Evolutionary conservation across 2,797 vertebrate genomes (phyloP).

Genomic region (Rhinophrynus dorsalis): DNA sequence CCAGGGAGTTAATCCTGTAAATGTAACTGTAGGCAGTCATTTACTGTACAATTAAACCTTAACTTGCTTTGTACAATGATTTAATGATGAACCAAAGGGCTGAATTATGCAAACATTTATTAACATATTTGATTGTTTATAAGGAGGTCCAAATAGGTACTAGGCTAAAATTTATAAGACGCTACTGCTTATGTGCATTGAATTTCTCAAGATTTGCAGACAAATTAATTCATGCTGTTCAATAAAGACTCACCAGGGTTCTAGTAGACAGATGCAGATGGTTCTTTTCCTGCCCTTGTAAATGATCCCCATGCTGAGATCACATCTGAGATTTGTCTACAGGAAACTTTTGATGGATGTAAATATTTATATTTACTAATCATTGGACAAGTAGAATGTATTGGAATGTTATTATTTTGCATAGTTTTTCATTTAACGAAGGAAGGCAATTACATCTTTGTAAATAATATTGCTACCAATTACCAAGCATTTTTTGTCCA

Average conservation of each 20-base stretch:
- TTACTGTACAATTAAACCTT: too few relatives aligned
- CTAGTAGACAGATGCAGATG: slow-evolving; percentile 29
- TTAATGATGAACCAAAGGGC: too few relatives aligned
- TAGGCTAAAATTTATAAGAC: too few relatives aligned
- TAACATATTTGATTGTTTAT: too few relatives aligned
- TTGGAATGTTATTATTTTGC: slow-evolving; percentile 1
- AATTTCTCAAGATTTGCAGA: slow-evolving; percentile 23
- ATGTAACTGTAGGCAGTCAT: too few relatives aligned
- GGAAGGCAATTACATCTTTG: not conserved
- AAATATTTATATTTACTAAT: slow-evolving; percentile 39
- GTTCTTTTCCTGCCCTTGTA: slow-evolving; percentile 20
- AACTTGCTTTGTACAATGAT: too few relatives aligned
- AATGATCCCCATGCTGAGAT: slow-evolving; percentile 38
- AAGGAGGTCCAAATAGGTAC: too few relatives aligned
- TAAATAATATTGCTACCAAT: not conserved
- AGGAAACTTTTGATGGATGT: slow-evolving; percentile 35
- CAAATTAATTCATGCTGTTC: slow-evolving; percentile 23
- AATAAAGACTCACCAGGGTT: slow-evolving; percentile 30
- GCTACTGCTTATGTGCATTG: too few relatives aligned
- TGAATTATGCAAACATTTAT: too few relatives aligned
- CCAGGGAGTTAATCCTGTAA: too few relatives aligned
- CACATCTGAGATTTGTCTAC: slow-evolving; percentile 37
- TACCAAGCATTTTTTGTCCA: not conserved
- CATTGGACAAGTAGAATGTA: slow-evolving; percentile 6
- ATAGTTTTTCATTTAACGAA: not conserved